Evolutionary conservation across 2,797 vertebrate genomes (phyloP), one percentile per base, ranked within the genome.

Genomic region (Melanogrammus aeglefinus): DNA sequence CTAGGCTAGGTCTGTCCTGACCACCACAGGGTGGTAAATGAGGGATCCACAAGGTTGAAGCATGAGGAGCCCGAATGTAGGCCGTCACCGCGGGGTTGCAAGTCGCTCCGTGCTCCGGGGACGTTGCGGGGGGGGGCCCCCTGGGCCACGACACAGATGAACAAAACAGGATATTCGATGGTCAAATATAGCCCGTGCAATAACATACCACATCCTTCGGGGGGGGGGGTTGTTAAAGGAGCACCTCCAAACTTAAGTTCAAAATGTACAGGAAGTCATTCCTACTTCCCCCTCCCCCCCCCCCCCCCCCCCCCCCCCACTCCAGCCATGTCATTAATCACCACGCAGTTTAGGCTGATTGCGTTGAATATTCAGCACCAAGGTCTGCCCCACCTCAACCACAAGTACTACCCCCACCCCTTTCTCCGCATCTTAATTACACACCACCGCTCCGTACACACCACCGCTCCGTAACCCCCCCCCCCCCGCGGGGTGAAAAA

Each of bases 331-430:
- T 84, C 86, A 91, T 93, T 93, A 92, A 92, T 92, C 91, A 91
- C 81, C 18, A 51, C 71, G 74, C 86, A 86, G 81, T 88, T 91
- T 85, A 80, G 83, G 80, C 87, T 88, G 91, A 92, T 88, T 82
- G 84, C 86, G 13, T 90, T 92, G 85, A 92, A 94, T 92, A 93
- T 94, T 91, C 89, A 92, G 88, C 87, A 85, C 80, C 88, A 82
- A 88, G 90, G 90, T 89, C 86, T 82, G 76, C 79, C 71, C 70
- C 74, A 82, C 81, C 86, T 90, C 85, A 21, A 44, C 47, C 47
- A 51, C 47, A 2, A 31, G 31, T 2, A 31, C 81, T 86, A 90
- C 83, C 82, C 78, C 80, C 77, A 1, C 0, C 21, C 57, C 57
- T 16, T 21, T n/a, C 14, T 51, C 82, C 79, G 83, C 86, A 2